Evolutionary conservation across 2,113 vertebrate species (phyloP).

Genomic region (Paracanthobrama guichenoti): DNA sequence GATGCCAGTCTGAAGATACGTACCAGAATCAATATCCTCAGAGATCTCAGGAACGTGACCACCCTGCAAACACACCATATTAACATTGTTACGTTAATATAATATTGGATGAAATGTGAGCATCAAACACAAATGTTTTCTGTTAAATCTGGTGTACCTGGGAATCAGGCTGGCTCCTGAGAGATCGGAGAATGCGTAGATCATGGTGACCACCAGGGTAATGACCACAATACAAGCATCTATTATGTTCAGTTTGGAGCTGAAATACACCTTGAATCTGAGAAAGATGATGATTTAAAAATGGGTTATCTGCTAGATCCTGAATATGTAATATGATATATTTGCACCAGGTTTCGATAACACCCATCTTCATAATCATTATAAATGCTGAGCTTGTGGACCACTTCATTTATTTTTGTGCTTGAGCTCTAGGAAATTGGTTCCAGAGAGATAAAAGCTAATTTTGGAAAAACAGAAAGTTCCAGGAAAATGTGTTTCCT

Average conservation of each 20-base stretch:
- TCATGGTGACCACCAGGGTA: constrained; percentile 80
- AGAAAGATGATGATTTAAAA: constrained; percentile 8
- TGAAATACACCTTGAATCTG: constrained; percentile 87
- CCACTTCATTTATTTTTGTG: background rate
- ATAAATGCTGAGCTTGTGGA: background rate
- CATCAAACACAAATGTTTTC: background rate
- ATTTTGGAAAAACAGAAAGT: background rate
- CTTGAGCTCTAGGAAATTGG: background rate
- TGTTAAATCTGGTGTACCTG: constrained; percentile 71
- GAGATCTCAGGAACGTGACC: constrained; percentile 76
- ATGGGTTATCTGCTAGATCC: background rate
- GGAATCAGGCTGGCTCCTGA: constrained; percentile 74
- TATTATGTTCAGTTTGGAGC: constrained; percentile 81
- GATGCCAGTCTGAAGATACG: constrained; percentile 87
- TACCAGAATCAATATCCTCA: constrained; percentile 87
- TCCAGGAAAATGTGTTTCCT: constrained; percentile 24
- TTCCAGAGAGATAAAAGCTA: background rate
- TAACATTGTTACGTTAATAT: background rate
- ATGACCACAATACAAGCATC: constrained; percentile 81
- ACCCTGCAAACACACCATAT: constrained; percentile 70
- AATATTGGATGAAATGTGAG: background rate
- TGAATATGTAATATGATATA: background rate
- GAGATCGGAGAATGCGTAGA: constrained; percentile 77
- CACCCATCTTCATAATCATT: background rate
- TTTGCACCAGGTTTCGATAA: background rate